phyloP scores from a whole-genome alignment of 2,113 vertebrate genomes.

The Sapajus apella region DNA sequence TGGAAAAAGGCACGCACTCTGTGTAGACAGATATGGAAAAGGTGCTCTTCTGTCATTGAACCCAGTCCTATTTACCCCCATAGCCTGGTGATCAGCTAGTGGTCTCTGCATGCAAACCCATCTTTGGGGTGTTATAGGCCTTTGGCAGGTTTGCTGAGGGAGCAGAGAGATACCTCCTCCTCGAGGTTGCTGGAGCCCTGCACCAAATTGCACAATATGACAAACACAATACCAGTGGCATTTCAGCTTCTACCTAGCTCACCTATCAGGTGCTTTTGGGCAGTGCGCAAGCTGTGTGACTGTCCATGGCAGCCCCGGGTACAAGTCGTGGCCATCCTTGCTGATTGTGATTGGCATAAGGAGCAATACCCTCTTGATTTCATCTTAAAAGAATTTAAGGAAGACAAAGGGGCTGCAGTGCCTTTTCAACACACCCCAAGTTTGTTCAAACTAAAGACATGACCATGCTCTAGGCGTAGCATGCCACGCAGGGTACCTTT shows the following conservation, averaged over 20 bases:
- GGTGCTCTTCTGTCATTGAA: fast-evolving
- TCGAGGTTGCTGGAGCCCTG: not conserved
- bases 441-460: not conserved
- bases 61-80: not conserved
- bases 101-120: not conserved
- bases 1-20: not conserved
- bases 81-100: not conserved
- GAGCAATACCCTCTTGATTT: not conserved
- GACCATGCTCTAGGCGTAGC: no score
- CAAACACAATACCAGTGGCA: not conserved
- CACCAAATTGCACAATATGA: not conserved
- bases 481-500: not conserved
- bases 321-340: not conserved
- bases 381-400: not conserved
- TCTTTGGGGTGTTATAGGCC: not conserved
- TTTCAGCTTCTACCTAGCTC: not conserved
- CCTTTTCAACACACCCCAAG: not conserved
- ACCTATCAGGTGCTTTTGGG: not conserved
- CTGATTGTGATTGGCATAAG: not conserved
- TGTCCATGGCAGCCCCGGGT: not conserved
- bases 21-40: not conserved
- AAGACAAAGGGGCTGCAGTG: not conserved
- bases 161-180: not conserved
- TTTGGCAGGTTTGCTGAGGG: not conserved
- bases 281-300: not conserved